Conservation (phyloP, 2,113 vertebrate genomes). For the Eudyptes chrysolophus region DNA sequence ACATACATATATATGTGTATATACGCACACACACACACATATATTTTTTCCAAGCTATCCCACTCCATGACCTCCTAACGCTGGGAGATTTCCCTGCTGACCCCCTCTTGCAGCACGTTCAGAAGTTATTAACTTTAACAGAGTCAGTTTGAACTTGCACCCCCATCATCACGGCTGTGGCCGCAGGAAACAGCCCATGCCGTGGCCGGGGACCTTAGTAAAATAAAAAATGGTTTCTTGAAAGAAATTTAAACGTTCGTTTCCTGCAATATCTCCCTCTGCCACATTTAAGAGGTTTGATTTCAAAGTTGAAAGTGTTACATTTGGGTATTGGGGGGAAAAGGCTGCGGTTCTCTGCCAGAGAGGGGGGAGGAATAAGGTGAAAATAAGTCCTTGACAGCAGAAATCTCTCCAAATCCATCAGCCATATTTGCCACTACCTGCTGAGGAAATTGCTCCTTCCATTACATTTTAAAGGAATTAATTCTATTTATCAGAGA, state of each 20-base stretch:
- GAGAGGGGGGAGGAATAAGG: background rate
- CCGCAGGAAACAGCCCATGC: too few relatives aligned
- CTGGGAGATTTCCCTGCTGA: background rate
- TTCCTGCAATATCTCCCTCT: background rate
- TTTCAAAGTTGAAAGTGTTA: background rate
- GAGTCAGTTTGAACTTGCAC: background rate
- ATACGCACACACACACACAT: rapidly evolving
- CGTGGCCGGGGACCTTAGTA: rapidly evolving
- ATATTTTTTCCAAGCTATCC: background rate
- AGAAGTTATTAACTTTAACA: background rate
- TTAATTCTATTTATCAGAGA: background rate
- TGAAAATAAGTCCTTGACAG: background rate
- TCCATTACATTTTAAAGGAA: background rate
- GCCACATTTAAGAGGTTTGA: background rate
- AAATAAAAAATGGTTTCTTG: background rate
- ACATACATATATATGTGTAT: too few relatives aligned
- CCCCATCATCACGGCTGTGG: background rate
- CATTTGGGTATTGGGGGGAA: rapidly evolving
- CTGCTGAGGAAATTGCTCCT: background rate
- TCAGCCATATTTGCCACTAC: background rate
- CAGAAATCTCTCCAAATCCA: background rate
- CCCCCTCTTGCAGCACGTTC: background rate
- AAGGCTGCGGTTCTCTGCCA: background rate
- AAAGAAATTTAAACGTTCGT: background rate
- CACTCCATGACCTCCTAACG: background rate